Evolutionary conservation across 2,113 vertebrate genomes (phyloP).

Genomic region (Boulengeromyrus knoepffleri): DNA sequence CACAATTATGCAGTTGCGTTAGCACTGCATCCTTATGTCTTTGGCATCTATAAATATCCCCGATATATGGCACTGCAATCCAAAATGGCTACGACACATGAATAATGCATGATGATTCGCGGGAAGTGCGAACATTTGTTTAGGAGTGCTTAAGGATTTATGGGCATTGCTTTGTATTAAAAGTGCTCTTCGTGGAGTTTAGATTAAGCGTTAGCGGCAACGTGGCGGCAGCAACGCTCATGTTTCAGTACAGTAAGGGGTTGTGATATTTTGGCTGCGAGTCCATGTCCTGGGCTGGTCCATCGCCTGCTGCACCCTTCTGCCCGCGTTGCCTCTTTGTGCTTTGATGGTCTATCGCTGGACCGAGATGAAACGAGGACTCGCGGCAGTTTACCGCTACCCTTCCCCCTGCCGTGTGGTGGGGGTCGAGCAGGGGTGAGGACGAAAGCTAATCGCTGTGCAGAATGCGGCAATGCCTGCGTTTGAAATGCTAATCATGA

Average conservation of each 20-base stretch:
- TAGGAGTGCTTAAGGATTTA: not conserved
- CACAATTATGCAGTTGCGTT: not conserved
- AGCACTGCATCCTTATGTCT: not conserved
- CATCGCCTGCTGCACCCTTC: not conserved
- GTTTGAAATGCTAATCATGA: conserved; percentile 14
- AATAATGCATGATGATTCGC: not conserved
- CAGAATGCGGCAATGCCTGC: not conserved
- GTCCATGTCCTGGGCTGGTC: not conserved
- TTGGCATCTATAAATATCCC: not conserved
- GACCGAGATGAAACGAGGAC: not conserved
- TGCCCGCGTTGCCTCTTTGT: not conserved
- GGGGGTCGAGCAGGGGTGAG: conserved; percentile 3
- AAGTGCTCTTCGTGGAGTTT: not conserved
- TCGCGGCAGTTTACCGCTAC: not conserved
- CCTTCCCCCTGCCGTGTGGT: not conserved
- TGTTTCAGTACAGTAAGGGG: not conserved
- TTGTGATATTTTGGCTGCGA: not conserved
- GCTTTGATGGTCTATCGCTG: not conserved
- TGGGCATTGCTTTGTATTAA: not conserved
- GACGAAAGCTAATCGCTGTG: not conserved
- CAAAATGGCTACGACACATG: not conserved
- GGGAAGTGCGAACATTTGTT: not conserved
- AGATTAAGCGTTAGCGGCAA: not conserved
- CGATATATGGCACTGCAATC: not conserved
- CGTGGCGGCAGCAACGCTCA: not conserved